Conservation (phyloP, 2,113 vertebrate species). For the Xenotilapia leptura region DNA sequence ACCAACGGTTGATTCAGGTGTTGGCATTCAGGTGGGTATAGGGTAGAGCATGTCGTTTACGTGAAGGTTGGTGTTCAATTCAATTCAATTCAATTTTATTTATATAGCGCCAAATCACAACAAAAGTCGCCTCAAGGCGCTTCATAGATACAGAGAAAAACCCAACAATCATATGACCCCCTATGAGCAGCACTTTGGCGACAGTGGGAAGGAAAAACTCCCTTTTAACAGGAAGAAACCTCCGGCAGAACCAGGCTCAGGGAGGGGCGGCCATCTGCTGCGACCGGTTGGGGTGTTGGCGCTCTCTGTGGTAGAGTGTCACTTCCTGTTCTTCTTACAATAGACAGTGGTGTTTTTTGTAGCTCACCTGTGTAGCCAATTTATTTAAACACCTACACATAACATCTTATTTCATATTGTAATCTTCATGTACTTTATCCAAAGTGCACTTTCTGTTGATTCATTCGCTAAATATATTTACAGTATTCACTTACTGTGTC, state of each 20-base stretch:
- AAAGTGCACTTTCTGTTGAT: neutral
- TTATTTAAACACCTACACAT: neutral
- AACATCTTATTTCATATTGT: neutral
- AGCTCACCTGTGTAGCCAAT: neutral
- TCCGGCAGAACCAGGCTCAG: too few species aligned
- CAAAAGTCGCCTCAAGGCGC: too few species aligned
- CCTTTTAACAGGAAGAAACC: too few species aligned
- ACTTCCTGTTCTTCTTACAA: neutral
- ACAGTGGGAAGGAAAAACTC: too few species aligned
- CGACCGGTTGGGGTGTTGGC: neutral
- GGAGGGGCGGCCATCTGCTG: too few species aligned
- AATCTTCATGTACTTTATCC: neutral
- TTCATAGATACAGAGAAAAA: too few species aligned
- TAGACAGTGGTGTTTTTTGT: neutral
- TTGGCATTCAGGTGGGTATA: neutral
- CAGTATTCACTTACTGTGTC: neutral
- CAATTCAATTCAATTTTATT: too few species aligned
- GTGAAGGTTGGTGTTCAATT: neutral
- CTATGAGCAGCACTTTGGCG: too few species aligned
- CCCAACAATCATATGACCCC: too few species aligned
- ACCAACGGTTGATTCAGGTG: neutral
- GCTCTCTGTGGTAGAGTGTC: neutral
- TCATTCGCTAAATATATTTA: neutral
- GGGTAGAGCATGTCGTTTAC: neutral
- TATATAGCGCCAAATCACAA: too few species aligned